Evolutionary conservation across 64 coral and sea anemone genomes (phyloP).

Genomic region (Astreopora myriophthalma): DNA sequence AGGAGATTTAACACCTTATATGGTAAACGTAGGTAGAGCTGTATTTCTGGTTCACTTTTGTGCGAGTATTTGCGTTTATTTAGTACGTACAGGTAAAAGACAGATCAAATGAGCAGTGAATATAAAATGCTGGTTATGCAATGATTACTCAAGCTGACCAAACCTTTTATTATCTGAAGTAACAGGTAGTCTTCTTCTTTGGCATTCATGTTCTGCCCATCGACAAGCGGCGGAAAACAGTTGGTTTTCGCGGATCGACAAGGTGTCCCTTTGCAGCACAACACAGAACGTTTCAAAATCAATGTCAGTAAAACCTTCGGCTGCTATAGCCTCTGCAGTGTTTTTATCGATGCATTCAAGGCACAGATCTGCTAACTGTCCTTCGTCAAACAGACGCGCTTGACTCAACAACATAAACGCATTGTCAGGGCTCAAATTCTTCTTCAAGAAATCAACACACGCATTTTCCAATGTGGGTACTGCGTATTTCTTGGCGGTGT

Average conservation of each 20-base stretch:
- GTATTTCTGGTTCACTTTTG: too few relatives aligned
- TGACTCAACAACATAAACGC: constrained; percentile 98
- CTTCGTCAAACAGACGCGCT: constrained; percentile 93
- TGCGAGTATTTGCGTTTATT: too few relatives aligned
- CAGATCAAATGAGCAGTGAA: background rate
- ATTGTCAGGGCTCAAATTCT: constrained; percentile 97
- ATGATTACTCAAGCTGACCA: background rate
- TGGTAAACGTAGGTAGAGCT: too few relatives aligned
- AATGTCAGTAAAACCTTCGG: constrained; percentile 97
- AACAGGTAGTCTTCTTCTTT: constrained; percentile 69
- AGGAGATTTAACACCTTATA: too few relatives aligned
- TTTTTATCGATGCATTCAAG: constrained; percentile 98
- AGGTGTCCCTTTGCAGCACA: constrained; percentile 90
- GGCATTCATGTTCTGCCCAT: constrained; percentile 96
- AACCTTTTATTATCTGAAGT: constrained; percentile 94
- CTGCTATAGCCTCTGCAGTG: constrained; percentile 80
- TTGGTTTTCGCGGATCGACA: constrained; percentile 87
- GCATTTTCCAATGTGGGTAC: constrained; percentile 93
- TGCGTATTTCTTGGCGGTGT: constrained; percentile 97
- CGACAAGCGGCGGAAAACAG: constrained; percentile 79
- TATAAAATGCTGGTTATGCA: too few relatives aligned
- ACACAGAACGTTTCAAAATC: constrained; percentile 92
- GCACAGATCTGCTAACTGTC: constrained; percentile 81
- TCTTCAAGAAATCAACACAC: constrained; percentile 99
- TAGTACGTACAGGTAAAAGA: too few relatives aligned